Evolutionary conservation across 2,888 invertebrate genomes (phyloP).

Genomic region (Perdita meconis): DNA sequence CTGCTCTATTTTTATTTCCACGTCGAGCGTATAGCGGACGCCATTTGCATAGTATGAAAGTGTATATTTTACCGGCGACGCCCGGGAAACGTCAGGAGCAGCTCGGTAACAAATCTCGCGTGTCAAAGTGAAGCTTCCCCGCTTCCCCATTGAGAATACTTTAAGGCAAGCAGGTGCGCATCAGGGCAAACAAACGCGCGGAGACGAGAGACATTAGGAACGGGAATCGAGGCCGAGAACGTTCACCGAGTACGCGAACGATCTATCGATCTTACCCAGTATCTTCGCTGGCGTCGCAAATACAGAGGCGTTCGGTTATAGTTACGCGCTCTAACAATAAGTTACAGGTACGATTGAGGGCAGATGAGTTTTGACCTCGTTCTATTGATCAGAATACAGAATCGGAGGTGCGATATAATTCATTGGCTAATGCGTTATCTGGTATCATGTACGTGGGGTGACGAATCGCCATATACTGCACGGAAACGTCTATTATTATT

Average conservation of each 20-base stretch:
- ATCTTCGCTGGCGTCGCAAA: no score
- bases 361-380: no score
- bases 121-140: conserved; percentile 46
- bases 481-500: no score
- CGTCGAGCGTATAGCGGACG: conserved; percentile 8
- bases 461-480: no score
- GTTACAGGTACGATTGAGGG: no score
- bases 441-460: no score
- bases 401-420: no score
- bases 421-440: no score
- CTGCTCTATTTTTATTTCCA: conserved; percentile 42
- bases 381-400: no score
- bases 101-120: conserved; percentile 51
- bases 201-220: not conserved
- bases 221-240: not conserved
- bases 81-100: conserved; percentile 34
- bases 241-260: not conserved
- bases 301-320: no score
- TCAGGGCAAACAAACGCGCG: conserved; percentile 4
- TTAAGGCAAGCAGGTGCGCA: conserved; percentile 31
- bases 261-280: not conserved
- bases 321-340: no score
- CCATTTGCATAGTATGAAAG: conserved; percentile 47
- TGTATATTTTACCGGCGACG: conserved; percentile 42
- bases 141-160: conserved; percentile 39